Evolutionary conservation across 2,113 vertebrate genomes (phyloP).

Genomic region (cat (Felis catus)): DNA sequence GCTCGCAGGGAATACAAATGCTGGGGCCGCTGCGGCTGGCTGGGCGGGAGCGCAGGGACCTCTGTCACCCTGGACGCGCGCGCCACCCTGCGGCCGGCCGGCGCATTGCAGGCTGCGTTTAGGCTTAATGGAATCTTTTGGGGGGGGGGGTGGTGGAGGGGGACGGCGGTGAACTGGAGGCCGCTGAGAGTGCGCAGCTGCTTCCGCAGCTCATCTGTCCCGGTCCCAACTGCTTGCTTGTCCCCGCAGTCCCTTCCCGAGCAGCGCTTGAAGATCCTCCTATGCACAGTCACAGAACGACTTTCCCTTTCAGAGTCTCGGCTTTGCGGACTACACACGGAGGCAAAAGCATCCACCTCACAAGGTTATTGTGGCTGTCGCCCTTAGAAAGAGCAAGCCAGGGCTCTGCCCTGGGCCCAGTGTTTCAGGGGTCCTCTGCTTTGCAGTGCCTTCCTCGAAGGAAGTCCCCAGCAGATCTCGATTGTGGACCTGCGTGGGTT

Average conservation of each 20-base stretch:
- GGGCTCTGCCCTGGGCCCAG: background rate
- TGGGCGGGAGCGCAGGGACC: background rate
- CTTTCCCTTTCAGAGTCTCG: background rate
- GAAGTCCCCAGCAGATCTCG: background rate
- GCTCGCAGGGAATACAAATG: background rate
- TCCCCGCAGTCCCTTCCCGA: background rate
- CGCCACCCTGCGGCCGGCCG: background rate
- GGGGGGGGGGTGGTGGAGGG: rapidly evolving
- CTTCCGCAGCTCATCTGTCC: too few relatives aligned
- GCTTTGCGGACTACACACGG: background rate
- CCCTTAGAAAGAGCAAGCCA: background rate
- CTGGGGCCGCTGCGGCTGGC: rapidly evolving
- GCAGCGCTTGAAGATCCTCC: background rate
- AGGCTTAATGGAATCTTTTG: background rate
- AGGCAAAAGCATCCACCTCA: background rate
- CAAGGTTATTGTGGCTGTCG: background rate
- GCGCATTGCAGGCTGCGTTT: background rate
- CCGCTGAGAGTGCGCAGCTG: rapidly evolving
- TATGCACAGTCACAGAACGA: background rate
- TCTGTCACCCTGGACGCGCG: background rate
- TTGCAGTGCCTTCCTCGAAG: background rate
- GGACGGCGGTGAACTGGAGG: rapidly evolving
- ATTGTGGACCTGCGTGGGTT: background rate
- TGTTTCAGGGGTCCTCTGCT: background rate
- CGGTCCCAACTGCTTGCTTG: too few relatives aligned